Percentiles rank a stretch among this genome's conserved stretches.
These are phyloP conservation scores for Bacillus rossius DNA, from an alignment of 1,140 invertebrate species.

Conservation along the genomic window DNA sequence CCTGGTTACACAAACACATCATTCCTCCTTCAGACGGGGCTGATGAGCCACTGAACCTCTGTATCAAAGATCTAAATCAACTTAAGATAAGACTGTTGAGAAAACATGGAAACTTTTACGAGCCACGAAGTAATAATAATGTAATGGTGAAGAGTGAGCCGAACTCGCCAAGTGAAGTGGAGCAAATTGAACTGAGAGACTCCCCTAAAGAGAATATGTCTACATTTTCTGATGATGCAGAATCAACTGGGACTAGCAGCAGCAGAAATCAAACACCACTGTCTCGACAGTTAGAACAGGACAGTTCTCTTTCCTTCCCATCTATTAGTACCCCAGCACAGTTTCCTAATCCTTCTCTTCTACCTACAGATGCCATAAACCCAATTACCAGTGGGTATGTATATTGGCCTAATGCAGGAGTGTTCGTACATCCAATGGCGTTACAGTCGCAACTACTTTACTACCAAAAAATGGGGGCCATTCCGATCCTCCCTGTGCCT, in stretches of 20 bases:
- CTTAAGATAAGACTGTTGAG: constrained; percentile 55
- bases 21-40: no score
- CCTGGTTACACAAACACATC: no score
- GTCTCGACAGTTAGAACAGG: no score
- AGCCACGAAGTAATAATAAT: constrained; percentile 34
- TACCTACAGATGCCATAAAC: constrained; percentile 19
- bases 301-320: no score
- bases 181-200: no score
- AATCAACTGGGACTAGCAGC: no score
- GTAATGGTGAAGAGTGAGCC: no score
- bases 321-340: no score
- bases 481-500: constrained; percentile 3
- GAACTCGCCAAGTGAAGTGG: no score
- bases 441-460: constrained; percentile 64
- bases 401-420: constrained; percentile 62
- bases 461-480: constrained; percentile 60
- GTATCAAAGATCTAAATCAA: constrained; percentile 64
- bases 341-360: neutral
- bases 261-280: no score
- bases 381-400: constrained; percentile 42
- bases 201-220: no score
- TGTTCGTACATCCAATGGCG: constrained; percentile 66
- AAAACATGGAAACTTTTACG: constrained; percentile 54
- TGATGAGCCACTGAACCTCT: constrained; percentile 77
- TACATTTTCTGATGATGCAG: no score